Conservation (phyloP, 2,113 vertebrate genomes). For the Malurus melanocephalus region DNA sequence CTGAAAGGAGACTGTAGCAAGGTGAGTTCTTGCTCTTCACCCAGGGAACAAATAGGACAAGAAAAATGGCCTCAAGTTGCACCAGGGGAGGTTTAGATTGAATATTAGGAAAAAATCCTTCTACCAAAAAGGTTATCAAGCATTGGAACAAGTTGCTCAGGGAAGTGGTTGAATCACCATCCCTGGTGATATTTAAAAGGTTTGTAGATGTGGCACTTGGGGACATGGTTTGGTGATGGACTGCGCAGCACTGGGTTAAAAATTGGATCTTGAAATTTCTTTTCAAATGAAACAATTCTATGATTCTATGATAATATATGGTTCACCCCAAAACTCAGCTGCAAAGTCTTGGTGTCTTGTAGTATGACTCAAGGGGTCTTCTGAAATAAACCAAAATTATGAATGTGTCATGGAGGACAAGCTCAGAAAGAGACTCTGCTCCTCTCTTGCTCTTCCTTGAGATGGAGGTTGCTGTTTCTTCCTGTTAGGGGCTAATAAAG, state of each 20-base stretch:
- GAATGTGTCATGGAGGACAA: not conserved
- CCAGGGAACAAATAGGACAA: accelerated
- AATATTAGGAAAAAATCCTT: not conserved
- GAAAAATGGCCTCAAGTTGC: not conserved
- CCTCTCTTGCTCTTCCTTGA: not conserved
- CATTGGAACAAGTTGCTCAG: not conserved
- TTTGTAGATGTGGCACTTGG: not conserved
- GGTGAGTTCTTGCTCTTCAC: not conserved
- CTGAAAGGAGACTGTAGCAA: not conserved
- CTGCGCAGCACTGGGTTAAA: not conserved
- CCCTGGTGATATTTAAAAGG: not conserved
- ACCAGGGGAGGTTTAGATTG: not conserved
- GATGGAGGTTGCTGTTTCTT: not conserved
- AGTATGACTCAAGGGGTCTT: not conserved
- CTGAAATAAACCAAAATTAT: not conserved
- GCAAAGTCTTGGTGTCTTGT: not conserved
- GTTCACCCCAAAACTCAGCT: not conserved
- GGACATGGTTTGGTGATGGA: not conserved
- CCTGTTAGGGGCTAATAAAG: not conserved
- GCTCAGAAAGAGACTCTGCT: not conserved
- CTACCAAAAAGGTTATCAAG: not conserved
- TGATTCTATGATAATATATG: not conserved
- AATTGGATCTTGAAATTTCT: not conserved
- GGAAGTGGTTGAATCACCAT: not conserved
- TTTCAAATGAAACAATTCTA: not conserved